A percentile compares a stretch with the other conserved stretches of the same genome.
These are phyloP conservation scores for Perdita meconis DNA, from an alignment of 2,888 invertebrate genomes.

Conservation along the genomic window DNA sequence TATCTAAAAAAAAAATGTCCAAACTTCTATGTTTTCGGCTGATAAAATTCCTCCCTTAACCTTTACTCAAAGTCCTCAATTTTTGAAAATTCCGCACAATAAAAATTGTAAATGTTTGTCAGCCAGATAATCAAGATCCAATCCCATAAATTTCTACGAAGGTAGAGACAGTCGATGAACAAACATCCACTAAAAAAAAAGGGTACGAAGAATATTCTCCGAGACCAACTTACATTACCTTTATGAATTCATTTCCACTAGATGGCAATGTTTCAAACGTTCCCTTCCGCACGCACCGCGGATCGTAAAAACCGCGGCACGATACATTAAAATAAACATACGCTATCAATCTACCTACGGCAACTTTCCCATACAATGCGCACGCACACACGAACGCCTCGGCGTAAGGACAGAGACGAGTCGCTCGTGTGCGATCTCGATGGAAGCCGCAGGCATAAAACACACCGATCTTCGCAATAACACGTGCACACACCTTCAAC, in stretches of 20 bases:
- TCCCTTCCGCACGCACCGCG: neutral
- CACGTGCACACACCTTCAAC: conserved; percentile 35
- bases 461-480: conserved; percentile 45
- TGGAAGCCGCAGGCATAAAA: conserved; percentile 53
- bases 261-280: neutral
- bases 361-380: conserved; percentile 50
- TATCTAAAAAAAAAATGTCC: no score
- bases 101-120: no score
- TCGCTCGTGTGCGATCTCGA: conserved; percentile 38
- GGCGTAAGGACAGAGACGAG: conserved; percentile 21
- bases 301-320: neutral
- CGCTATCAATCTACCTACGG: conserved; percentile 34
- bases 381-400: conserved; percentile 5
- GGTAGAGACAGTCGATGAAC: neutral
- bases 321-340: conserved; percentile 39
- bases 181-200: neutral
- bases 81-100: no score
- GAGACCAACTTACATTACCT: neutral
- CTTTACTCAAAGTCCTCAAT: no score
- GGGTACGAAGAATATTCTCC: neutral
- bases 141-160: neutral
- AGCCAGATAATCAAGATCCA: no score
- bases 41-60: no score
- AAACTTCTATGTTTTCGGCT: no score
- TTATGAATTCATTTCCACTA: neutral